Conservation (phyloP, 2,113 vertebrate genomes). For the Sporophila hypoxantha region DNA sequence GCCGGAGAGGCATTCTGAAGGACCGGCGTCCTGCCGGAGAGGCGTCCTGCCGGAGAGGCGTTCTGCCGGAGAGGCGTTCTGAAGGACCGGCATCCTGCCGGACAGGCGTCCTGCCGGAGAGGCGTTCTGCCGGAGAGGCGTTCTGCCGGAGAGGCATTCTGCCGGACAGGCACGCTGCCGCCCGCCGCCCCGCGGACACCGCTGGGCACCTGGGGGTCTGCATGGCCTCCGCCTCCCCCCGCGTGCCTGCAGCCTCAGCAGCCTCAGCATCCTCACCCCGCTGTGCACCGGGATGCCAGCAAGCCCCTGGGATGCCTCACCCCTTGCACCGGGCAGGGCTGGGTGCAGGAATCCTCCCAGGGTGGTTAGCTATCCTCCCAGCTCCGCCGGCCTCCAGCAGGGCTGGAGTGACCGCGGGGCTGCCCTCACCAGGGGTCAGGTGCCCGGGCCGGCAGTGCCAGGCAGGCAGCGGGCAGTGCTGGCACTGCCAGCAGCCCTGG, state of each 20-base stretch:
- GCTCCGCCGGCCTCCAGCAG: not conserved
- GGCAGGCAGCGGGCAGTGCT: not conserved
- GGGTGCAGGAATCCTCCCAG: not conserved
- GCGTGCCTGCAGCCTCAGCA: not conserved
- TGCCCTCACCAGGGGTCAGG: not conserved
- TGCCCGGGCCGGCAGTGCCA: not conserved
- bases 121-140: too few relatives aligned
- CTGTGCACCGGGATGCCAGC: fast-evolving
- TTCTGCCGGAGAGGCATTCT: too few relatives aligned
- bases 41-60: too few relatives aligned
- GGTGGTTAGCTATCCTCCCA: fast-evolving
- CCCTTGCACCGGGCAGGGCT: not conserved
- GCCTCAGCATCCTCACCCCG: fast-evolving
- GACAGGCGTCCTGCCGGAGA: too few relatives aligned
- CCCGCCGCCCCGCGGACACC: fast-evolving
- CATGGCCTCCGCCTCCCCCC: fast-evolving
- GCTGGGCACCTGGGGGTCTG: fast-evolving
- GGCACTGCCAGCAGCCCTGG: not conserved
- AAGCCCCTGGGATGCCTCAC: too few relatives aligned
- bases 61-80: too few relatives aligned
- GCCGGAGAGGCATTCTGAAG: not conserved
- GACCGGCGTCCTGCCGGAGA: not conserved
- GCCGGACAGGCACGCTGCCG: not conserved
- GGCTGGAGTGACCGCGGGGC: not conserved
- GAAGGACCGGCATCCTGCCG: too few relatives aligned